Evolutionary conservation across 1,140 invertebrate genomes (phyloP).

Genomic region (Ephestia elutella): DNA sequence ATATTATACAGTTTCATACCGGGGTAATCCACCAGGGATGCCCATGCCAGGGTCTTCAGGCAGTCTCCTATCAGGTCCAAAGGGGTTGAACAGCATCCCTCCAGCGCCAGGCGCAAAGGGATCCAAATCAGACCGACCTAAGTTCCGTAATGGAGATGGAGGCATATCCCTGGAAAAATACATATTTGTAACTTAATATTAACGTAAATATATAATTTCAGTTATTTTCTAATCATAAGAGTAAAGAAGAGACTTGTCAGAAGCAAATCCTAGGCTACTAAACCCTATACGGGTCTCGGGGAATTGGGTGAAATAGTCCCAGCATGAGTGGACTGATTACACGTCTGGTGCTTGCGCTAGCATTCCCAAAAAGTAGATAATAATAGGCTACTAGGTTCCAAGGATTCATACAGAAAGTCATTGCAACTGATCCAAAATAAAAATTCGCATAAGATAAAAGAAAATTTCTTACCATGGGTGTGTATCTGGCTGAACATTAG

Average conservation of each 20-base stretch:
- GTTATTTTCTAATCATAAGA: no score
- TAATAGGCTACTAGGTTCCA: no score
- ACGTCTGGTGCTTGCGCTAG: no score
- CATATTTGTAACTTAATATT: slow-evolving; percentile 9
- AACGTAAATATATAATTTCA: not conserved
- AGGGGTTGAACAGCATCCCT: slow-evolving; percentile 86
- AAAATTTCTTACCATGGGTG: slow-evolving; percentile 34
- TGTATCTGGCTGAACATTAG: slow-evolving; percentile 28
- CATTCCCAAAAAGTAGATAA: no score
- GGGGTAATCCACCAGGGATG: slow-evolving; percentile 75
- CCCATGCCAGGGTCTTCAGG: slow-evolving; percentile 71
- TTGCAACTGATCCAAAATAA: no score
- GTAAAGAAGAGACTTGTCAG: no score
- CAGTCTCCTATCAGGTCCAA: slow-evolving; percentile 49
- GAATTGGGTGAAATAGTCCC: no score
- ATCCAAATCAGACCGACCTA: slow-evolving; percentile 84
- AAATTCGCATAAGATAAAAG: no score
- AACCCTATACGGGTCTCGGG: no score
- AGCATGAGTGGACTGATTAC: no score
- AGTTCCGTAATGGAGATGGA: slow-evolving; percentile 47
- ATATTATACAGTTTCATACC: slow-evolving; percentile 46
- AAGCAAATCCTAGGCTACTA: no score
- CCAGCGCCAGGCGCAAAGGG: slow-evolving; percentile 78
- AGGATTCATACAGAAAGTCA: no score
- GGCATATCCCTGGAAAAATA: slow-evolving; percentile 42